Evolutionary conservation across 2,113 vertebrate genomes (phyloP), one percentile per base, ranked within the genome.

Genomic region (Pithys albifrons): DNA sequence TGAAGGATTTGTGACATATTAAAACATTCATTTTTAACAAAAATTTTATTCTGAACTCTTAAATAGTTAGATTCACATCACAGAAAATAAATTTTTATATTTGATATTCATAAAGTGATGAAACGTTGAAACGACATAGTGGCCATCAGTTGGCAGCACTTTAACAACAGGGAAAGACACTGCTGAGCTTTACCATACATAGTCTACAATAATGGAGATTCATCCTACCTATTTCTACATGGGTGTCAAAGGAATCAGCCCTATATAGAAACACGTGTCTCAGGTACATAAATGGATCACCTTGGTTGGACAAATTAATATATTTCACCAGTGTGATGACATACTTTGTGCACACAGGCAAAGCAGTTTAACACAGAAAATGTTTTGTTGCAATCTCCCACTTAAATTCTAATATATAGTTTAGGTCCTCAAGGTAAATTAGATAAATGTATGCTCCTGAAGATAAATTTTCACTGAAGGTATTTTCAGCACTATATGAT

Each of bases 281-380:
- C 10, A 27, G 28, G 39, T 33, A 58, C 1, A 5, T 22, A 82
- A 81, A 58, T 0, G 0, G 12, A 54, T 87, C 46, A 37, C 17
- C 19, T 55, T 75, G 19, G 3, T 79, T 51, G 67, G 19, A 37
- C 8, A 91, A 77, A 74, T 54, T n/a, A 66, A 71, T 67, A 27
- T 5, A 72, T 82, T 72, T 90, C 20, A 55, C 15, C 8, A 39
- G 6, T 46, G 15, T 67, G 29, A 73, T 19, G 16, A 17, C 12
- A 58, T 17, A 37, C 5, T 58, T 48, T 3, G 5, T 41, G 46
- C 33, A 18, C 19, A 14, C 20, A 88, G 20, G 6, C 4, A 73
- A 72, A 79, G 9, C 2, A 76, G 14, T 82, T 76, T 31, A 57
- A 57, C 23, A 55, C 3, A 54, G n/a, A 62, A 91, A 83, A 19